Evolutionary conservation across 2,888 invertebrate genomes (phyloP), one percentile per base, ranked within the genome.

Genomic region (Heteropelma amictum): DNA sequence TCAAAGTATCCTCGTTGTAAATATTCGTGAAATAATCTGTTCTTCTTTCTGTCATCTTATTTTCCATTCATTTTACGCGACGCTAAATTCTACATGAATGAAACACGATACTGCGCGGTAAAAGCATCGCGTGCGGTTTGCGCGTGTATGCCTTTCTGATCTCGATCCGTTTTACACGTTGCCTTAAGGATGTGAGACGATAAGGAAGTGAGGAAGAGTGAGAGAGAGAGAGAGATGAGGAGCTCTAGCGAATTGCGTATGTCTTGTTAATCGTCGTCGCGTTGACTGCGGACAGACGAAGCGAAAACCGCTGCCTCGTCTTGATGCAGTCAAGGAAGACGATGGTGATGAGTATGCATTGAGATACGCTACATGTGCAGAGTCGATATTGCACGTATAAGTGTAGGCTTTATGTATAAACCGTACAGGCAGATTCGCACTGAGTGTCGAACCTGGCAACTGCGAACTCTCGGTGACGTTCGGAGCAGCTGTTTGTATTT

Each of bases 341-440:
- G 40, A 65, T 54, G 12, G 47, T 68, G 67, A 75, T 63, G 71
- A 75, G 71, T 68, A 56, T 67, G 47, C 72, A 76, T 72, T 72
- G 64, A 68, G 58, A 76, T 76, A 68, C 56, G 63, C 45, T 64
- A 67, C 30, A 42, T 58, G 51, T 38, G 8, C n/a, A n/a, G 7
- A 51, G 58, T 58, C 30, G 53, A 45, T 45, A 21, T 51, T 28
- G 21, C 33, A 35, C 42, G 63, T 42, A 47, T 54, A 42, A 45
- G 33, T 26, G 33, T 65, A 65, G n/a, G n/a, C n/a, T n/a, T n/a
- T n/a, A n/a, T n/a, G n/a, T n/a, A n/a, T n/a, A n/a, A n/a, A n/a
- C n/a, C n/a, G n/a, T n/a, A n/a, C n/a, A n/a, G n/a, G n/a, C n/a
- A n/a, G n/a, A n/a, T n/a, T n/a, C n/a, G n/a, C n/a, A n/a, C n/a